These are phyloP conservation scores for Apostichopus japonicus DNA, from an alignment of 35 echinoderm and acorn worm genomes.

Conservation along the genomic window DNA sequence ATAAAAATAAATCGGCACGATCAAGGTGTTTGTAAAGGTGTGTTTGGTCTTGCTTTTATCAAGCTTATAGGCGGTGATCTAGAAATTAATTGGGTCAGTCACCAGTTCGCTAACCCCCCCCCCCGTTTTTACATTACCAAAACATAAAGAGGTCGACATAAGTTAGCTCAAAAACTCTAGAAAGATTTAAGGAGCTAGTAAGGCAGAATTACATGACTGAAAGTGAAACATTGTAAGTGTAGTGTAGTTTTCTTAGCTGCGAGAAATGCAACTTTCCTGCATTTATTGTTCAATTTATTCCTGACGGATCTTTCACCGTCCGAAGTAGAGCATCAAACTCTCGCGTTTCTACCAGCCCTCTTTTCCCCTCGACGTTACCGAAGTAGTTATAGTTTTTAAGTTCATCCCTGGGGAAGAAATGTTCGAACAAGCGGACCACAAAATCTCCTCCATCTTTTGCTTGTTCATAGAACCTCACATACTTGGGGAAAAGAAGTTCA, in stretches of 20 bases:
- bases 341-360: background rate
- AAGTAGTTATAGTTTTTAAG: constrained; percentile 5
- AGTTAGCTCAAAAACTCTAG: too few relatives aligned
- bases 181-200: too few relatives aligned
- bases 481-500: background rate
- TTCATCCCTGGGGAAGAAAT: background rate
- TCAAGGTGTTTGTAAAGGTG: too few relatives aligned
- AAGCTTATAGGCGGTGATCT: too few relatives aligned
- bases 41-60: too few relatives aligned
- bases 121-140: too few relatives aligned
- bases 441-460: background rate
- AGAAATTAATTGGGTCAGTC: too few relatives aligned
- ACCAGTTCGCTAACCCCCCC: too few relatives aligned
- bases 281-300: constrained; percentile 9
- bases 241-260: background rate
- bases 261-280: background rate
- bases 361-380: constrained; percentile 9
- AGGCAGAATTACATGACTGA: too few relatives aligned
- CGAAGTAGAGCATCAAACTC: background rate
- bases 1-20: too few relatives aligned
- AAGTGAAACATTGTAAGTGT: too few relatives aligned
- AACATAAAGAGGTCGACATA: too few relatives aligned
- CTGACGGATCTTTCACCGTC: background rate
- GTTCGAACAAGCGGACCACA: background rate
- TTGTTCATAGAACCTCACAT: background rate